Evolutionary conservation across 2,797 vertebrate genomes (phyloP), one percentile per base, ranked within the genome.

Genomic region (Phataginus tetradactyla): DNA sequence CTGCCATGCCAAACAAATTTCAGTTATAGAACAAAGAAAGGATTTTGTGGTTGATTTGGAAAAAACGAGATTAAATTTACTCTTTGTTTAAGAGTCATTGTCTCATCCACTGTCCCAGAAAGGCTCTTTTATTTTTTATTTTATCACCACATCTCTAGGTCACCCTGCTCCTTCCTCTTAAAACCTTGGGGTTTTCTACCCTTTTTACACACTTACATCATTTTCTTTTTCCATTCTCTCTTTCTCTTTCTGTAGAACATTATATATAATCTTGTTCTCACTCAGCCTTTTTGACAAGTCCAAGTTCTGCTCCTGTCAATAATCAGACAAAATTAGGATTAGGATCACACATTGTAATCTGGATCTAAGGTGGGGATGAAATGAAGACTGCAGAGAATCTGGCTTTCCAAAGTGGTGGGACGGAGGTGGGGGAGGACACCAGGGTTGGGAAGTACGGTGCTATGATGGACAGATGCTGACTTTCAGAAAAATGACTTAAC

Each of bases 191-290:
- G 9, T 9, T 9, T 57, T 63, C 42, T 59, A 20, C 13, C 3
- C 59, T 78, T 77, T 63, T 29, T 61, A 91, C 49, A 78, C 27
- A 93, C 98, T 98, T 79, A 98, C 98, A 90, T 57, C 87, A 34
- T 98, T 98, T 93, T 98, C 90, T 37, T 39, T 53, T 49, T 98
- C 96, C 23, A 96, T 5, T 12, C 49, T 72, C 2, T 91, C 37
- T 25, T 97, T 98, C 61, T 97, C 92, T 74, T 11, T 94, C 90
- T 98, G 93, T 69, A 98, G 95, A 75, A 15, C 27, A 64, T 96
- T 79, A 55, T 4, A 80, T 21, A 95, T 51, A 61, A 0, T 39
- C 45, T 92, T 97, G 84, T 95, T 96, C 61, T 98, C 96, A 74
- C 88, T 92, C 1, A 98, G 96, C 23, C 90, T 86, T 57, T 94